Base-by-base conservation (phyloP, 2,113 vertebrate genomes). In the Pygoscelis antarcticus region DNA sequence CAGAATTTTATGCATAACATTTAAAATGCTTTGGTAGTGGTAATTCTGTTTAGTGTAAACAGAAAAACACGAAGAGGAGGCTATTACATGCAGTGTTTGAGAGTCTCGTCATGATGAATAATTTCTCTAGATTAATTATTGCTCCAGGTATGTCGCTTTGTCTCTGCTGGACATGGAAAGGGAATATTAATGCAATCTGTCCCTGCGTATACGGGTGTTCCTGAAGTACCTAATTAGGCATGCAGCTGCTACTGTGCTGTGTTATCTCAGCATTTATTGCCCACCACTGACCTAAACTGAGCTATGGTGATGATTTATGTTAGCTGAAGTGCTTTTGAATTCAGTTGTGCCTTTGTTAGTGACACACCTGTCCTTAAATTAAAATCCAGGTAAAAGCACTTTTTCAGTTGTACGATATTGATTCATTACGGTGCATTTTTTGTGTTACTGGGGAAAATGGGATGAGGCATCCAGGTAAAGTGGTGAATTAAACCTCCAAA, bases 71-170 rank as follows among this genome's bases (percentile, higher is more conserved):
- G 0, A 62, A 65, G 57, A 77, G 40, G 30, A 76, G 75, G 26
- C 78, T 65, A 3, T 57, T 47, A 9, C 12, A 13, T 3, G 46
- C 40, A 20, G 62, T 0, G 0, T 51, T 60, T 17, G 88, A 71
- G 89, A 71, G 61, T 23, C 70, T 71, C 20, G 38, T 54, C 3
- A 0, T 25, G 85, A 29, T 68, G 85, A 68, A 65, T 87, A 54
- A 52, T 96, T 94, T 27, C 83, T 87, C 58, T 60, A 18, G 83
- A 19, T 95, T 71, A 84, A 52, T 92, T 90, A 76, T n/a, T 82
- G 82, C 85, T 90, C 66, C 82, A 87, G 90, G 85, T 94, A 26
- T 14, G 47, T 80, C 9, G 7, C 88, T 92, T 82, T 83, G 82
- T 93, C 51, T 94, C 80, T 69, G 84, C 90, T 89, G 90, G 82